A percentile compares a stretch with the other conserved stretches of the same genome.
Evolutionary conservation across 1,140 invertebrate genomes (phyloP).

Genomic region (Drosophila burlai): DNA sequence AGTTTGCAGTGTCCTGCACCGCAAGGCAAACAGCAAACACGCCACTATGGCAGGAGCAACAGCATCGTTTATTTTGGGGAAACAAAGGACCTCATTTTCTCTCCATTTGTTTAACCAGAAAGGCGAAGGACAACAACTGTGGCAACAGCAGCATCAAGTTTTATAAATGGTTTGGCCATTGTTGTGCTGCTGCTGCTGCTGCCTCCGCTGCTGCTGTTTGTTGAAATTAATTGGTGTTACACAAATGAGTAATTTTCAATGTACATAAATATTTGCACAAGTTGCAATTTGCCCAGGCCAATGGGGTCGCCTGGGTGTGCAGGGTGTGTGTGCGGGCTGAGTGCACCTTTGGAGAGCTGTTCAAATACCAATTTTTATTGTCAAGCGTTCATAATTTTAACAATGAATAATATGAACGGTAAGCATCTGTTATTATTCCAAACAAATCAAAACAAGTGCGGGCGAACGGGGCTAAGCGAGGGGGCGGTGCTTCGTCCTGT

Average conservation of each 20-base stretch:
- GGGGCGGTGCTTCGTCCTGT: constrained; percentile 39
- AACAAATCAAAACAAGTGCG: constrained; percentile 85
- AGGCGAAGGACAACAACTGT: constrained; percentile 41
- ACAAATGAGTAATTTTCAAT: constrained; percentile 85
- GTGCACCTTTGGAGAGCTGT: constrained; percentile 64
- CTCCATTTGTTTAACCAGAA: constrained; percentile 74
- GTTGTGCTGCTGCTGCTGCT: constrained; percentile 43
- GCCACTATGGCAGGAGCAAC: constrained; percentile 39
- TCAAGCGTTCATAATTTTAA: constrained; percentile 85
- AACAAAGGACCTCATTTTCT: constrained; percentile 81
- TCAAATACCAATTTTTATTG: constrained; percentile 83
- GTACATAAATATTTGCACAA: constrained; percentile 84
- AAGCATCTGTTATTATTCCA: constrained; percentile 85
- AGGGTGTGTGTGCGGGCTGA: not conserved
- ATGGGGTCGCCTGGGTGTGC: not conserved
- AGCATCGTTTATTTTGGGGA: constrained; percentile 79
- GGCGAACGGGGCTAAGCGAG: constrained; percentile 27
- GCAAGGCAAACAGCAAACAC: constrained; percentile 55
- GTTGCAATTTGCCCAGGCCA: constrained; percentile 73
- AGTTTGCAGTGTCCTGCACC: constrained; percentile 11
- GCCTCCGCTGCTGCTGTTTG: constrained; percentile 61
- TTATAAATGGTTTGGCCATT: constrained; percentile 68
- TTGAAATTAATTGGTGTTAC: constrained; percentile 84
- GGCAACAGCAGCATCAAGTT: constrained; percentile 32
- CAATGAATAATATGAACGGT: constrained; percentile 85